Evolutionary conservation across 2,888 invertebrate genomes (phyloP).

Genomic region (Euplexia lucipara): DNA sequence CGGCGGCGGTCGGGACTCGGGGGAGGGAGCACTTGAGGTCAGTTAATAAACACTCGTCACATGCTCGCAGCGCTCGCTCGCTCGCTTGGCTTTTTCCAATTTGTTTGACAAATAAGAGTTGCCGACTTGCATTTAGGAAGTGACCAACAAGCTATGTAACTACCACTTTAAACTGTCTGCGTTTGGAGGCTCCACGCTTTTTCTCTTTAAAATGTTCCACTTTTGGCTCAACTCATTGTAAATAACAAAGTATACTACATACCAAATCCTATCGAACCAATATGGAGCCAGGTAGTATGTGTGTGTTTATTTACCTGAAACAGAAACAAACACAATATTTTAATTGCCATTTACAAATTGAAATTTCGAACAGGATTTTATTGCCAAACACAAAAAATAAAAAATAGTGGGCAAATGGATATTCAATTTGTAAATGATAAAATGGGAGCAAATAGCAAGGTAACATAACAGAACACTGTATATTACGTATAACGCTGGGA

Average conservation of each 20-base stretch:
- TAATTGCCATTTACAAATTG: constrained; percentile 4
- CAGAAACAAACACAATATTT: constrained; percentile 41
- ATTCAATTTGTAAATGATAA: constrained; percentile 41
- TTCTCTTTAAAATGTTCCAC: background rate
- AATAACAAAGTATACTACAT: constrained; percentile 13
- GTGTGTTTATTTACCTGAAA: constrained; percentile 66
- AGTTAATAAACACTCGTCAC: constrained; percentile 67
- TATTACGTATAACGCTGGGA: constrained; percentile 41
- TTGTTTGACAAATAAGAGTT: constrained; percentile 57
- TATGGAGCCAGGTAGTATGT: background rate
- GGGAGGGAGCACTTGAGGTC: constrained; percentile 52
- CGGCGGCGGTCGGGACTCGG: constrained; percentile 4
- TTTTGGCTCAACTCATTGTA: background rate
- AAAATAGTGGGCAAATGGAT: background rate
- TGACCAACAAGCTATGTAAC: constrained; percentile 9
- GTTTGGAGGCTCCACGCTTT: background rate
- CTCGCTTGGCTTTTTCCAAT: constrained; percentile 53
- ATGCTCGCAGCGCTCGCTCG: background rate
- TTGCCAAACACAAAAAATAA: constrained; percentile 5
- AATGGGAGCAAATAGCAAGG: constrained; percentile 33
- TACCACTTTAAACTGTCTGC: background rate
- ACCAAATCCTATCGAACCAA: constrained; percentile 21
- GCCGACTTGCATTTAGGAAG: constrained; percentile 25
- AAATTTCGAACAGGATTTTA: background rate
- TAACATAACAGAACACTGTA: constrained; percentile 46